Conservation (phyloP, 2,797 vertebrate species). For the Menidia menidia region DNA sequence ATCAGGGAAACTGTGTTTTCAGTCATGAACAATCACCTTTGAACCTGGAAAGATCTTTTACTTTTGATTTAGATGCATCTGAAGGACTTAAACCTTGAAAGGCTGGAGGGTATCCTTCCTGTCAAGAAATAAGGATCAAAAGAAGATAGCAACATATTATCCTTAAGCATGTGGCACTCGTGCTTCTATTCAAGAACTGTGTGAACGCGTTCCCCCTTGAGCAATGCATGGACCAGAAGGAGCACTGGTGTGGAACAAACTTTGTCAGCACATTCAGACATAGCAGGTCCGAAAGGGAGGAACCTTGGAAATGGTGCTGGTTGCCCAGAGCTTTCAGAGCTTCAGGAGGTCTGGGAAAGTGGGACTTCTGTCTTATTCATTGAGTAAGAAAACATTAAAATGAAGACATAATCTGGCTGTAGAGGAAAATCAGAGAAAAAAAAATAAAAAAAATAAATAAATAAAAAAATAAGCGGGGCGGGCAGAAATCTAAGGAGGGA, state of each 20-base stretch:
- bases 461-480: too few species aligned
- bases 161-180: constrained; percentile 26
- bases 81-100: neutral
- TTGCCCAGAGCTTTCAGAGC: constrained; percentile 41
- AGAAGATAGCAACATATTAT: constrained; percentile 23
- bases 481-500: constrained; percentile 6
- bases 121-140: constrained; percentile 15
- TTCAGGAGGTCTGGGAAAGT: constrained; percentile 48
- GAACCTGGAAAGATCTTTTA: constrained; percentile 5
- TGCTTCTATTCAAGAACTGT: constrained; percentile 25
- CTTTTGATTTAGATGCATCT: neutral
- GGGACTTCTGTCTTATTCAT: constrained; percentile 68
- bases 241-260: constrained; percentile 51
- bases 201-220: constrained; percentile 32
- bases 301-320: constrained; percentile 35
- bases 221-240: constrained; percentile 39
- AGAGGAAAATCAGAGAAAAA: constrained; percentile 13
- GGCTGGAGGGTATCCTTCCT: neutral
- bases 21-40: neutral
- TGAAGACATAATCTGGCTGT: constrained; percentile 17
- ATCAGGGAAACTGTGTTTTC: constrained; percentile 8
- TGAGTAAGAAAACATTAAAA: constrained; percentile 47
- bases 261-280: constrained; percentile 55
- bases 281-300: constrained; percentile 42
- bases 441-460: too few species aligned